Conservation (phyloP, 53 echinoderm and acorn worm species). For the Antedon mediterranea region DNA sequence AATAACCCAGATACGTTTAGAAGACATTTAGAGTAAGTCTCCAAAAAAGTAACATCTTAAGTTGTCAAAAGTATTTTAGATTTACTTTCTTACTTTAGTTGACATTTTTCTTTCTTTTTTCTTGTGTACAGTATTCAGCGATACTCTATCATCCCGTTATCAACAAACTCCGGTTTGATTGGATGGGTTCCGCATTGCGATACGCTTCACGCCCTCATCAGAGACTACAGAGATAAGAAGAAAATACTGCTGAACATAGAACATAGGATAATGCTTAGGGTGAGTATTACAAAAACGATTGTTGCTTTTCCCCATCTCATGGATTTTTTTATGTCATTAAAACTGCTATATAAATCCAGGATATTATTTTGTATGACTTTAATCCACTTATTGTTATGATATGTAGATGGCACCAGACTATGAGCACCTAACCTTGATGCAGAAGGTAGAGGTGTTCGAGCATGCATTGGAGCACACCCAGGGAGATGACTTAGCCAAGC, state of each 20-base stretch:
- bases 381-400: constrained; percentile 1
- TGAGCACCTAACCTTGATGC: constrained; percentile 93
- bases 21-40: constrained; percentile 90
- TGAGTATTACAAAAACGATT: constrained; percentile 10
- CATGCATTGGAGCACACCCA: constrained; percentile 96
- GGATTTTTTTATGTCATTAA: too few species aligned
- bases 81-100: not conserved
- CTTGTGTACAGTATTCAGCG: constrained; percentile 66
- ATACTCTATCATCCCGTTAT: constrained; percentile 89
- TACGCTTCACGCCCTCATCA: constrained; percentile 84
- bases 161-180: constrained; percentile 87
- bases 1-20: constrained; percentile 93
- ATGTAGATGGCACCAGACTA: constrained; percentile 97
- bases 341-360: too few species aligned
- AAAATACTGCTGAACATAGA: constrained; percentile 95
- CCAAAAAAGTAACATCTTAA: not conserved
- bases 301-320: too few species aligned
- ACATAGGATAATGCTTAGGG: constrained; percentile 96
- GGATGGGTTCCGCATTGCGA: constrained; percentile 95
- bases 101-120: not conserved
- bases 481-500: constrained; percentile 87
- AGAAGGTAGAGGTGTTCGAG: constrained; percentile 99
- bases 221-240: constrained; percentile 98
- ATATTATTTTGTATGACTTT: too few species aligned
- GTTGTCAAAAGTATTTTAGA: not conserved